Evolutionary conservation across 2,797 vertebrate genomes (phyloP).

Genomic region (Phalanger gymnotis): DNA sequence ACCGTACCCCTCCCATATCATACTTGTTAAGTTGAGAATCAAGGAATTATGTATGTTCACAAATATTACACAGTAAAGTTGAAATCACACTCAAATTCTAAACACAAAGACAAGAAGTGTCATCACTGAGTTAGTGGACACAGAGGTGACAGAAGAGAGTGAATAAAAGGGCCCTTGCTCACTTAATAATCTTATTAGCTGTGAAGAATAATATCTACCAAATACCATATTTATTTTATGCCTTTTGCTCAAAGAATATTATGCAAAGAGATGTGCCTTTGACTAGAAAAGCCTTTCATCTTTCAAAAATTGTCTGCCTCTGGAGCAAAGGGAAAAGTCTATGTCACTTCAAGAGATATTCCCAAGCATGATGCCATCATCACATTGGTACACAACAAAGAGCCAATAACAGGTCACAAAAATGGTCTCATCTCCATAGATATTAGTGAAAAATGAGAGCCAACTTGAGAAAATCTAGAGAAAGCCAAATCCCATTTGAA

Average conservation of each 20-base stretch:
- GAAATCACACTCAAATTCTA: neutral
- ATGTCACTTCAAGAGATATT: neutral
- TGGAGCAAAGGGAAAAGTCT: neutral
- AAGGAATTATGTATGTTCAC: neutral
- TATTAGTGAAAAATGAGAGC: conserved; percentile 18
- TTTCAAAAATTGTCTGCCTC: neutral
- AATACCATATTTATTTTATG: neutral
- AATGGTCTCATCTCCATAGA: conserved; percentile 34
- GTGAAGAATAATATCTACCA: neutral
- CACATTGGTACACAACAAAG: conserved; percentile 7
- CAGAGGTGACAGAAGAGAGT: neutral
- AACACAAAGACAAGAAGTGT: neutral
- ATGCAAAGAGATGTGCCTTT: neutral
- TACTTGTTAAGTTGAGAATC: neutral
- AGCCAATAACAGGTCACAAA: conserved; percentile 8
- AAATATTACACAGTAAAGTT: neutral
- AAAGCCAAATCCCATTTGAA: conserved; percentile 1
- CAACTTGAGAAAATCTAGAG: conserved; percentile 21
- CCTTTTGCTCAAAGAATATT: neutral
- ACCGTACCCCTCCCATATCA: neutral
- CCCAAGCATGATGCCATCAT: neutral
- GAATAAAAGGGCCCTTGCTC: neutral
- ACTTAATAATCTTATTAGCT: neutral
- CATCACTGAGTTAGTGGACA: neutral
- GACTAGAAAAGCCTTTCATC: neutral